Evolutionary conservation across 2,797 vertebrate genomes (phyloP).

Genomic region (Perodicticus potto): DNA sequence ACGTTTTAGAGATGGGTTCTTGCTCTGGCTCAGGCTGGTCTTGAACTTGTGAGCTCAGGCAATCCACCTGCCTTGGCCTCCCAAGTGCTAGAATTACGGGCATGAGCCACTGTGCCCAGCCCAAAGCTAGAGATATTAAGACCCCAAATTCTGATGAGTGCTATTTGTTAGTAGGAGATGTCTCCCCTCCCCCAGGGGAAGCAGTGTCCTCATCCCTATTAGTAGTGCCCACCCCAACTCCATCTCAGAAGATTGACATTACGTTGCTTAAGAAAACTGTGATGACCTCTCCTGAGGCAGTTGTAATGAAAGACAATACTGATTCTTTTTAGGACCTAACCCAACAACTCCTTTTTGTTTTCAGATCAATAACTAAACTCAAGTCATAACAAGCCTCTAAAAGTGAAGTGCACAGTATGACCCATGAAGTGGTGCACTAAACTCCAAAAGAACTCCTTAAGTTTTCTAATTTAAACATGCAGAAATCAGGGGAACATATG

Average conservation of each 20-base stretch:
- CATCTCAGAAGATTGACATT: background rate
- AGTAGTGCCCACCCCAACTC: background rate
- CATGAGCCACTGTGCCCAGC: too few relatives aligned
- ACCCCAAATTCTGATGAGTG: background rate
- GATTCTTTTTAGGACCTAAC: background rate
- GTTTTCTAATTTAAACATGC: background rate
- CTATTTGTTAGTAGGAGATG: background rate
- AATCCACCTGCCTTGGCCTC: too few relatives aligned
- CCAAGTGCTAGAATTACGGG: too few relatives aligned
- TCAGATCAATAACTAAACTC: background rate
- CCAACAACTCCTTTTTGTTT: background rate
- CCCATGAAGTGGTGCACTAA: background rate
- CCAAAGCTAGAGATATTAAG: background rate
- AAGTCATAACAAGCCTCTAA: background rate
- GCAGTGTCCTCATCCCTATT: background rate
- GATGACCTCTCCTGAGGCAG: background rate
- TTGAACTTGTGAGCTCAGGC: too few relatives aligned
- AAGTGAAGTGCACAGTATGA: background rate
- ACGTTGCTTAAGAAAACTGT: background rate
- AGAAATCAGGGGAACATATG: background rate
- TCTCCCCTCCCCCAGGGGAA: background rate
- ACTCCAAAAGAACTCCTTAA: background rate
- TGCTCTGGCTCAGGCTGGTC: too few relatives aligned
- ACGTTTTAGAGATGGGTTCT: too few relatives aligned
- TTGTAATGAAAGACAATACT: background rate